A percentile compares a stretch with the other conserved stretches of the same genome.
Conservation (phyloP, 2,888 invertebrate genomes). For the Yponomeuta plumbellus region DNA sequence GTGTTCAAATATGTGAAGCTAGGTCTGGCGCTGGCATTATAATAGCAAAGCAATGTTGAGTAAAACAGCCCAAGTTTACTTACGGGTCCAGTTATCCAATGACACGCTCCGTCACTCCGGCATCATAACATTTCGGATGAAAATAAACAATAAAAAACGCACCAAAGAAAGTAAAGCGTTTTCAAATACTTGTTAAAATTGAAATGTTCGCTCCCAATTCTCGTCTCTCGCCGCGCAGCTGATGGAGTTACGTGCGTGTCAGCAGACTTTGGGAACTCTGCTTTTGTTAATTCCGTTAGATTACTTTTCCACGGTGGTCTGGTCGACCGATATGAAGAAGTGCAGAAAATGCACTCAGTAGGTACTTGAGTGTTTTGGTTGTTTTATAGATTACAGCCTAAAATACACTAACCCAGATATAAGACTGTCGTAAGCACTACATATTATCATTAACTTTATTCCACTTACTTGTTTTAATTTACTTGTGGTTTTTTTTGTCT, state of each 20-base stretch:
- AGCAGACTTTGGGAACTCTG: neutral
- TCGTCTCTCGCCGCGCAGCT: slow-evolving; percentile 45
- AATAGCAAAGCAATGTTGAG: neutral
- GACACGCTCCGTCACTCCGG: neutral
- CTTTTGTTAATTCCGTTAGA: neutral
- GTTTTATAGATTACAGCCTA: too few species aligned
- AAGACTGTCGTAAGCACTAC: too few species aligned
- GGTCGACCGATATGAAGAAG: neutral
- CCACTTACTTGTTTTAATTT: too few species aligned
- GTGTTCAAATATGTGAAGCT: too few species aligned
- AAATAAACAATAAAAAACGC: neutral
- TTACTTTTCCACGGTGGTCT: neutral
- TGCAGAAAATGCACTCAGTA: neutral
- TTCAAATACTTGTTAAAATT: neutral
- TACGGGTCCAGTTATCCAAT: neutral
- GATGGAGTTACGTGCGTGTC: slow-evolving; percentile 46
- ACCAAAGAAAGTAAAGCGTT: neutral
- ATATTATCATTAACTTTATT: too few species aligned
- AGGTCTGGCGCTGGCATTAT: too few species aligned
- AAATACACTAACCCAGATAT: too few species aligned
- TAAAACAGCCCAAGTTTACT: neutral
- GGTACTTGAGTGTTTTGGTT: neutral
- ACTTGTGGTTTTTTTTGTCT: too few species aligned
- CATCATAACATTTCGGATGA: neutral
- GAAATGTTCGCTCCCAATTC: slow-evolving; percentile 17